phyloP scores from a whole-genome alignment of 1,140 invertebrate genomes.

The Brachionus rotundiformis region DNA sequence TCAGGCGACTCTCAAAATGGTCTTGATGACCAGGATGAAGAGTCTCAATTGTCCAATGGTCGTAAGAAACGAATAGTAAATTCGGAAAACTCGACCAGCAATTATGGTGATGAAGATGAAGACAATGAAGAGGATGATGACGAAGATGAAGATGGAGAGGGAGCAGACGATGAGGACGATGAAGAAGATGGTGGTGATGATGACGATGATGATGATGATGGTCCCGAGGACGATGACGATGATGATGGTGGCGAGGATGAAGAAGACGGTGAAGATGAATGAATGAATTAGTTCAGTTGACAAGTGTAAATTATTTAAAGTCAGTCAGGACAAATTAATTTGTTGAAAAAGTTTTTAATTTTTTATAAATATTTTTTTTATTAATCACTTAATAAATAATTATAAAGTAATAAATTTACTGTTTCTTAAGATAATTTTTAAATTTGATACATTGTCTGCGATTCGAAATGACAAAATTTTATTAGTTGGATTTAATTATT shows the following conservation, averaged over 20 bases:
- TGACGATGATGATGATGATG: not conserved
- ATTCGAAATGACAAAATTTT: too few relatives aligned
- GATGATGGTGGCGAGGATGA: not conserved
- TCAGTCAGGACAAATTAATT: not conserved
- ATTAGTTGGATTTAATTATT: too few relatives aligned
- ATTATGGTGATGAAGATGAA: constrained; percentile 52
- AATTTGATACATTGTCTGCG: too few relatives aligned
- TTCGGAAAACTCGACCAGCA: constrained; percentile 29
- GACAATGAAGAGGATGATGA: constrained; percentile 51
- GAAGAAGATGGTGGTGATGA: constrained; percentile 49
- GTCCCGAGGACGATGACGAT: not conserved
- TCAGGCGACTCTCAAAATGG: constrained; percentile 11
- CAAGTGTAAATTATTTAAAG: not conserved
- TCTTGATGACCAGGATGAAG: not conserved
- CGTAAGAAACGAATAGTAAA: not conserved
- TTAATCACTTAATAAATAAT: not conserved
- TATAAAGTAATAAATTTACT: too few relatives aligned
- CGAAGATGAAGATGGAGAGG: constrained; percentile 36
- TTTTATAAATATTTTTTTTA: constrained; percentile 3
- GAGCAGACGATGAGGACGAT: constrained; percentile 25
- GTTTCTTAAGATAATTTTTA: too few relatives aligned
- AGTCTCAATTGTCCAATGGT: not conserved
- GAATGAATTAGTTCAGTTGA: not conserved
- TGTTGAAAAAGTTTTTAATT: not conserved
- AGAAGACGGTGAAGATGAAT: not conserved